phyloP scores from a whole-genome alignment of 2,797 vertebrate species.

The Rhincodon typus region DNA sequence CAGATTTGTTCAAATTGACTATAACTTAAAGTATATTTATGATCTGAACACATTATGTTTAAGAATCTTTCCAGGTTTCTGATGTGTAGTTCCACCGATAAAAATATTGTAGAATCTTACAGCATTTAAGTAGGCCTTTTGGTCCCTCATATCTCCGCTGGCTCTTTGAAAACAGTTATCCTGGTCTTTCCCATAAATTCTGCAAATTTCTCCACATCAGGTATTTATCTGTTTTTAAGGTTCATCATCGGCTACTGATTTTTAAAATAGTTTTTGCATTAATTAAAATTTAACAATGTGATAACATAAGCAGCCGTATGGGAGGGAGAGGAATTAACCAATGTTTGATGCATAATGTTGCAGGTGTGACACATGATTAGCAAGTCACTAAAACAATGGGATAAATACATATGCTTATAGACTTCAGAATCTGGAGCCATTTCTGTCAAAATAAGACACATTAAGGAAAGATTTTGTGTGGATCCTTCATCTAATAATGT shows the following conservation, averaged over 20 bases:
- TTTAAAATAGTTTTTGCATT: conserved; percentile 88
- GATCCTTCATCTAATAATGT: conserved; percentile 9
- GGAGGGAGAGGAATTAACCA: conserved; percentile 88
- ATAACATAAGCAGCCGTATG: conserved; percentile 90
- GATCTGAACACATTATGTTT: not conserved
- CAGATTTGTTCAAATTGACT: not conserved
- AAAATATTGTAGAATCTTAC: not conserved
- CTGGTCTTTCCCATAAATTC: not conserved
- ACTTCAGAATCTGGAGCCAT: conserved; percentile 65
- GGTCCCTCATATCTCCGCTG: too few species aligned
- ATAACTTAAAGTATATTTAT: not conserved
- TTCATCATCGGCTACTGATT: not conserved
- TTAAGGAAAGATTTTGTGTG: not conserved
- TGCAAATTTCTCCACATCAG: not conserved
- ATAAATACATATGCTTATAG: conserved; percentile 85
- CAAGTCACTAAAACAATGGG: conserved; percentile 97
- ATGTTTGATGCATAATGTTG: conserved; percentile 99
- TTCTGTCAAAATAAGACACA: conserved; percentile 50
- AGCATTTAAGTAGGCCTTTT: not conserved
- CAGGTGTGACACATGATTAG: conserved; percentile 99
- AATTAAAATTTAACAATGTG: conserved; percentile 97
- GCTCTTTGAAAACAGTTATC: not conserved
- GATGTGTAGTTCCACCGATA: not conserved
- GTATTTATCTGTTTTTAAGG: not conserved
- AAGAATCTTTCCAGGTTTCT: not conserved